Base-by-base conservation (phyloP, 35 echinoderm and acorn worm genomes). In the Strongylocentrotus purpuratus region DNA sequence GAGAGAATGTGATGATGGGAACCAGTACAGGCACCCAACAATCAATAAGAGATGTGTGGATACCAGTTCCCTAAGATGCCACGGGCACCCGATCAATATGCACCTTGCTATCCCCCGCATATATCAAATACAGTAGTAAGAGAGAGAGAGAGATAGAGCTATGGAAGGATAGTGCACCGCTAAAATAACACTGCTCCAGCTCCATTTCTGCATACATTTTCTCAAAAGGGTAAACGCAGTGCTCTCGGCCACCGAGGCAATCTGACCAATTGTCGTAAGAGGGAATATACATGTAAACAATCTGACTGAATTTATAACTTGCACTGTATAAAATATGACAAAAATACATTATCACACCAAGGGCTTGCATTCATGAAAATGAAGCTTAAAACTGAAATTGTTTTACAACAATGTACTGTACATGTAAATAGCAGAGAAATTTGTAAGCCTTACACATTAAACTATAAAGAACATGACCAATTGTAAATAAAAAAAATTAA, bases 31-130 rank as follows among this genome's bases (percentile, higher is more conserved):
- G 22, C 65, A 78, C 65, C 65, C 0, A 78, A 78, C 22, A 78
- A 78, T 78, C 65, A 78, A 78, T 78, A 78, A 78, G 65, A 78
- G 65, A 78, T 78, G 65, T 78, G 65, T 6, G 22, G 65, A 78
- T 78, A 78, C 65, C 65, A 78, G 65, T 78, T 78, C 7, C 65
- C 65, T 78, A 78, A 78, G 65, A 78, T 78, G 65, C 65, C 65
- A 78, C 7, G 28, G 65, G 65, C 65, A 78, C 65, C 65, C 20
- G 20, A 78, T 78, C 65, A 78, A 78, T 78, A 78, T 78, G 65
- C 65, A 78, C 20, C 65, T 78, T 78, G 65, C 65, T 78, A 78
- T 22, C 65, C 65, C 20, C 65, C 20, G 65, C 65, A 78, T 78
- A 78, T 70, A 70, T 70, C 18, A 70, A 70, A 70, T 70, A 70